phyloP scores from a whole-genome alignment of 2,888 invertebrate genomes.

The Torymus auratus region DNA sequence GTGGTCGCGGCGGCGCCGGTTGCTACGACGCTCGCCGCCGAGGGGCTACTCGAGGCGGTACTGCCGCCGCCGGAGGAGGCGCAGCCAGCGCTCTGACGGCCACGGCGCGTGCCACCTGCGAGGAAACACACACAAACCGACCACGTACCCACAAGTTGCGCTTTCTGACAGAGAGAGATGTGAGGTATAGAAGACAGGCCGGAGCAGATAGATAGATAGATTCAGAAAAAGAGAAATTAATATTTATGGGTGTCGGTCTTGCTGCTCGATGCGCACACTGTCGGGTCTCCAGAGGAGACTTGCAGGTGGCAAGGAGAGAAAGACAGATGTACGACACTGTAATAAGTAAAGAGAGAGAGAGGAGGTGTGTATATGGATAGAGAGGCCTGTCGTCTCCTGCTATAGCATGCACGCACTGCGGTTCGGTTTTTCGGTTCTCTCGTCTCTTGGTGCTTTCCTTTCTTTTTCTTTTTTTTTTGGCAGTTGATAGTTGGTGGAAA shows the following conservation, averaged over 20 bases:
- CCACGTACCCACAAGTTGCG: slow-evolving; percentile 76
- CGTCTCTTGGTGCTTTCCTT: background rate
- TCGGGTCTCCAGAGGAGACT: too few relatives aligned
- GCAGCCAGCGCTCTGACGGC: slow-evolving; percentile 72
- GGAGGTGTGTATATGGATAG: background rate
- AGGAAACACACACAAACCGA: slow-evolving; percentile 75
- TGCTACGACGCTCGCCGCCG: slow-evolving; percentile 65
- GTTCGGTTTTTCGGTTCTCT: slow-evolving; percentile 32
- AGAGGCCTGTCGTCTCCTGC: slow-evolving; percentile 38
- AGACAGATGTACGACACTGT: too few relatives aligned
- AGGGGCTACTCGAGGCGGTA: slow-evolving; percentile 70
- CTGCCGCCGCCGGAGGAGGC: slow-evolving; percentile 67
- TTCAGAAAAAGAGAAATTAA: too few relatives aligned
- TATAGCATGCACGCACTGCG: slow-evolving; percentile 39
- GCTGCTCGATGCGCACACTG: too few relatives aligned
- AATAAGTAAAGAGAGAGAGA: background rate
- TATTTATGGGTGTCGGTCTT: too few relatives aligned
- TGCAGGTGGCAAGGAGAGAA: too few relatives aligned
- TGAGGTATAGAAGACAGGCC: too few relatives aligned
- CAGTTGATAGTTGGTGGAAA: too few relatives aligned
- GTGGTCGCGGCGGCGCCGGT: slow-evolving; percentile 69
- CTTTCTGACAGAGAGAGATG: slow-evolving; percentile 69
- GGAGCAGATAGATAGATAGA: too few relatives aligned
- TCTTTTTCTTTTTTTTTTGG: slow-evolving; percentile 11
- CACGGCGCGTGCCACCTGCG: slow-evolving; percentile 76